Percentiles rank a stretch among this genome's conserved stretches.
Evolutionary conservation across 2,113 vertebrate species (phyloP).

Genomic region (Gadus chalcogrammus): DNA sequence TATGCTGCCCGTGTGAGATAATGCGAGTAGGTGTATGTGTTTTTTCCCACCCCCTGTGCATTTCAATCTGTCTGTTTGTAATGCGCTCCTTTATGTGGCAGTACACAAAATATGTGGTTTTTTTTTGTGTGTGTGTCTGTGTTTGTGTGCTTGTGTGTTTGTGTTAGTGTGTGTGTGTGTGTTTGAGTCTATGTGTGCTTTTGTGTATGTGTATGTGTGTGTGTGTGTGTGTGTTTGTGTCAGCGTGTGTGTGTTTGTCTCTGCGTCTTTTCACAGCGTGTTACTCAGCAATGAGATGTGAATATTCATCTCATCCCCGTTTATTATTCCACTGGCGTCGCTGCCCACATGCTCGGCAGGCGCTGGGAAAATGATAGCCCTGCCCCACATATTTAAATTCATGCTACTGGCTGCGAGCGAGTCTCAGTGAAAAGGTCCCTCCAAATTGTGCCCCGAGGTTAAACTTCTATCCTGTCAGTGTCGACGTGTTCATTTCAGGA

Average conservation of each 20-base stretch:
- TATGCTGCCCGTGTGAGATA: conserved; percentile 42
- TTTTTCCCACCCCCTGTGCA: not conserved
- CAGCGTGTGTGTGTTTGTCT: not conserved
- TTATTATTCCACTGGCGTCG: conserved; percentile 49
- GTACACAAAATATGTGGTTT: not conserved
- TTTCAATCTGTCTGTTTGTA: conserved; percentile 36
- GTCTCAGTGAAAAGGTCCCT: conserved; percentile 14
- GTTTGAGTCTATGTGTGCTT: not conserved
- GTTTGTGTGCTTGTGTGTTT: not conserved
- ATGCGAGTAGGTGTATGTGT: conserved; percentile 28
- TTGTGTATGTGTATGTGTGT: conserved; percentile 5
- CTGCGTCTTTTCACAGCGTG: conserved; percentile 8
- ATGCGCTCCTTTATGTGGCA: conserved; percentile 39
- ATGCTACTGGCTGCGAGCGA: conserved; percentile 26
- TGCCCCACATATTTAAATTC: conserved; percentile 39
- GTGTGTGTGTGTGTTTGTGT: not conserved
- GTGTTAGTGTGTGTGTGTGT: not conserved
- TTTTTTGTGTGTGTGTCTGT: not conserved
- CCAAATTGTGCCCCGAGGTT: conserved; percentile 28
- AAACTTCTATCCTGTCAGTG: conserved; percentile 15
- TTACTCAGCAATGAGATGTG: conserved; percentile 49
- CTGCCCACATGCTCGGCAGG: conserved; percentile 35
- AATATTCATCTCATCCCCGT: conserved; percentile 59
- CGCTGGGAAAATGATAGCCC: conserved; percentile 34
- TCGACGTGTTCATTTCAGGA: conserved; percentile 15